Evolutionary conservation across 1,140 invertebrate species (phyloP).

Genomic region (Drosophila tsacasi): DNA sequence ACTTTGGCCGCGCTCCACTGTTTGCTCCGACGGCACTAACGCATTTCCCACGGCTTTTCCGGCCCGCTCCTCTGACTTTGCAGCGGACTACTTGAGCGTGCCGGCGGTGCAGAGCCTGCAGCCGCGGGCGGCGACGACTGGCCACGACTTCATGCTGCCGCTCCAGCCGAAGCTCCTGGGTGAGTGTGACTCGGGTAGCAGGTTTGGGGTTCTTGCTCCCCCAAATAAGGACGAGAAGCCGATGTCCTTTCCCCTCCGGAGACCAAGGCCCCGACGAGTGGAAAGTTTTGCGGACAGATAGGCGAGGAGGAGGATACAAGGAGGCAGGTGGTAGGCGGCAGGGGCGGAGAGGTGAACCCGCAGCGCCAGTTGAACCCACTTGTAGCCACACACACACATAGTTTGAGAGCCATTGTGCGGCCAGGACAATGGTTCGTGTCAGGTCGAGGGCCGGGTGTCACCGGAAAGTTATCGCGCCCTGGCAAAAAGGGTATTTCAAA

Average conservation of each 20-base stretch:
- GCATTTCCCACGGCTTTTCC: conserved; percentile 49
- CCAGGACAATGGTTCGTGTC: conserved; percentile 30
- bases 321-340: neutral
- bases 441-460: conserved; percentile 19
- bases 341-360: conserved; percentile 21
- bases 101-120: conserved; percentile 86
- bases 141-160: conserved; percentile 88
- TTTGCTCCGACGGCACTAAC: conserved; percentile 56
- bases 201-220: conserved; percentile 37
- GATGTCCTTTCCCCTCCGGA: neutral
- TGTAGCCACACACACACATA: conserved; percentile 47
- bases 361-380: conserved; percentile 64
- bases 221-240: neutral
- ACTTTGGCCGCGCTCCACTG: conserved; percentile 61
- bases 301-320: neutral
- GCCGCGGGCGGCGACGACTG: conserved; percentile 89
- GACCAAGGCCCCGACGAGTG: conserved; percentile 5
- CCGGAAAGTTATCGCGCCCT: conserved; percentile 37
- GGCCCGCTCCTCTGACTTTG: conserved; percentile 51
- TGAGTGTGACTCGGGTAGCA: conserved; percentile 63
- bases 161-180: conserved; percentile 88
- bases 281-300: conserved; percentile 62
- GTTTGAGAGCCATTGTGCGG: conserved; percentile 57
- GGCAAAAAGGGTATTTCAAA: conserved; percentile 14
- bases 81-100: conserved; percentile 83